Percentiles rank a stretch among this genome's conserved stretches.
Evolutionary conservation across 2,113 vertebrate genomes (phyloP).

Genomic region (Siniperca chuatsi): DNA sequence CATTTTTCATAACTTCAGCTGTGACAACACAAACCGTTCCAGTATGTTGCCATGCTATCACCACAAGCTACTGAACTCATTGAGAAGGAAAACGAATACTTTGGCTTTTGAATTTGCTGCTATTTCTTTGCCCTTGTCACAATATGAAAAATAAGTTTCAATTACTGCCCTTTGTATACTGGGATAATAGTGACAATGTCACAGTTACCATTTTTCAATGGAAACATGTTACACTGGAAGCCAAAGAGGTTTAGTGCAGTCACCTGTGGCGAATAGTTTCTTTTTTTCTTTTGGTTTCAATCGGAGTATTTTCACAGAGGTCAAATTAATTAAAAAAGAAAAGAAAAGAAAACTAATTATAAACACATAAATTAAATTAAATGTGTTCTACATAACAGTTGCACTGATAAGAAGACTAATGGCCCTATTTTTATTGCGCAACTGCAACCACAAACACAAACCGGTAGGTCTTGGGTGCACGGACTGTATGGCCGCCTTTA

Average conservation of each 20-base stretch:
- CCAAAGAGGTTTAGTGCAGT: conserved; percentile 3
- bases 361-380: background rate
- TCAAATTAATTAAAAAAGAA: conserved; percentile 4
- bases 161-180: conserved; percentile 30
- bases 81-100: conserved; percentile 47
- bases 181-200: conserved; percentile 38
- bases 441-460: background rate
- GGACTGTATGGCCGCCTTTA: background rate
- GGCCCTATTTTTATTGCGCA: background rate
- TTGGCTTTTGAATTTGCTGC: conserved; percentile 42
- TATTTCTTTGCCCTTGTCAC: conserved; percentile 36
- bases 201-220: conserved; percentile 11
- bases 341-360: background rate
- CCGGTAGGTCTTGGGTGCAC: no score
- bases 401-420: background rate
- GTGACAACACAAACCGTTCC: conserved; percentile 64
- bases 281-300: background rate
- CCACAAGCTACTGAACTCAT: conserved; percentile 28
- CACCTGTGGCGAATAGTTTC: background rate
- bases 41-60: conserved; percentile 39
- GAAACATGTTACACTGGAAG: background rate
- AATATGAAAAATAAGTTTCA: conserved; percentile 42
- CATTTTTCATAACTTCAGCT: conserved; percentile 74
- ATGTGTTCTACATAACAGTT: background rate
- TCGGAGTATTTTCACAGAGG: conserved; percentile 5